Base-by-base conservation (phyloP, 1,140 invertebrate genomes). In the Zaprionus davidi region DNA sequence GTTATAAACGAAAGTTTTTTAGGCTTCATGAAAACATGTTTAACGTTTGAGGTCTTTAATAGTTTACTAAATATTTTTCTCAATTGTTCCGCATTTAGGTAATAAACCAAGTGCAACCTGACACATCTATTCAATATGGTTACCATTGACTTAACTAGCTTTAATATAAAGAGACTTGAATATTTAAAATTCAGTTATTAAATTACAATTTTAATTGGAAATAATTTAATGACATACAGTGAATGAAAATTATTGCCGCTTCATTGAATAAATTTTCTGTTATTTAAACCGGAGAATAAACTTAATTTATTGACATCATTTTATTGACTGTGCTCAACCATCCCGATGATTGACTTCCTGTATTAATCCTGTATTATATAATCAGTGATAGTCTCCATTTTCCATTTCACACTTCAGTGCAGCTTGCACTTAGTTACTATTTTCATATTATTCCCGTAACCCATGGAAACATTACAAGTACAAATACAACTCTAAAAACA, bases 391-490 rank as follows among this genome's bases (percentile, higher is more conserved):
- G 15, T 17, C 6, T 44, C 20, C 81, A 81, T 88, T 84, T 84
- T 87, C 75, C 68, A 87, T 78, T 85, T 90, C 69, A 87, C 85
- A 84, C 84, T 81, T 59, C 46, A 81, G 49, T 53, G 69, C 69
- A 64, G 49, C 20, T 9, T 17, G 57, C 64, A 41, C 20, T 24
- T 12, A 22, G 46, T 4, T 13, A 12, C 11, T 46, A 9, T 17
- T 24, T 51, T 5, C 46, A 51, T 51, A 51, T 13, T 22, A 51
- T 51, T 12, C 20, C 20, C 20, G 9, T n/a, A 62, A 62, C 62
- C 64, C 66, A 73, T 51, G 58, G 49, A 28, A 77, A 77, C 64
- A 77, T 77, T 58, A 66, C 38, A 62, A 76, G 57, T 57, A 68
- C 63, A 77, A 51, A 15, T 66, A 60, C 36, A 71, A 63, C 46